Evolutionary conservation across 2,888 invertebrate species (phyloP).

Genomic region (Odiellus spinosus): DNA sequence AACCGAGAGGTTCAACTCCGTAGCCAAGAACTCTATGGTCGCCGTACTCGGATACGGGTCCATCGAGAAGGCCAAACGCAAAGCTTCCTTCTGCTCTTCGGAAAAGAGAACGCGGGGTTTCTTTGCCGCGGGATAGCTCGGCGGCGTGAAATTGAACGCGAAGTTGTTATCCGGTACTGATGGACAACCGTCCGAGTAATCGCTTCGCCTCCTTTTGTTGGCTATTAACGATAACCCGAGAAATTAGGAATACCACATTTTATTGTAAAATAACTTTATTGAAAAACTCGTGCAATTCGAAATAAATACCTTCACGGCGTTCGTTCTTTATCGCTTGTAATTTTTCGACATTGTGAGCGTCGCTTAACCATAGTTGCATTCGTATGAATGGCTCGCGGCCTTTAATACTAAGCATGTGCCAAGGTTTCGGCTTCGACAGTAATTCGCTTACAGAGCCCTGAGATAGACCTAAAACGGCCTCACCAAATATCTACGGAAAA

Average conservation of each 20-base stretch:
- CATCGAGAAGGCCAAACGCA: conserved; percentile 78
- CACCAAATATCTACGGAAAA: conserved; percentile 65
- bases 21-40: conserved; percentile 86
- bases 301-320: conserved; percentile 44
- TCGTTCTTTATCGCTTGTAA: conserved; percentile 76
- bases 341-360: conserved; percentile 84
- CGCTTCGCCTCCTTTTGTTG: not conserved
- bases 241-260: too few relatives aligned
- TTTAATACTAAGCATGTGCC: conserved; percentile 97
- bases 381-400: conserved; percentile 90
- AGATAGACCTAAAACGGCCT: conserved; percentile 86
- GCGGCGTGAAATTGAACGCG: conserved; percentile 13
- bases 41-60: conserved; percentile 96
- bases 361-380: conserved; percentile 93
- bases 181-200: conserved; percentile 13
- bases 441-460: conserved; percentile 95
- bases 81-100: conserved; percentile 93
- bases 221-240: not conserved
- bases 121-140: conserved; percentile 47
- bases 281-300: not conserved
- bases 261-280: not conserved
- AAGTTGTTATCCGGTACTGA: conserved; percentile 12
- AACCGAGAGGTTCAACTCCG: conserved; percentile 74
- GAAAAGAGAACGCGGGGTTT: conserved; percentile 92
- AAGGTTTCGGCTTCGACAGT: conserved; percentile 92